Conservation (phyloP, 2,113 vertebrate species). For the zebrafish (Danio rerio) region DNA sequence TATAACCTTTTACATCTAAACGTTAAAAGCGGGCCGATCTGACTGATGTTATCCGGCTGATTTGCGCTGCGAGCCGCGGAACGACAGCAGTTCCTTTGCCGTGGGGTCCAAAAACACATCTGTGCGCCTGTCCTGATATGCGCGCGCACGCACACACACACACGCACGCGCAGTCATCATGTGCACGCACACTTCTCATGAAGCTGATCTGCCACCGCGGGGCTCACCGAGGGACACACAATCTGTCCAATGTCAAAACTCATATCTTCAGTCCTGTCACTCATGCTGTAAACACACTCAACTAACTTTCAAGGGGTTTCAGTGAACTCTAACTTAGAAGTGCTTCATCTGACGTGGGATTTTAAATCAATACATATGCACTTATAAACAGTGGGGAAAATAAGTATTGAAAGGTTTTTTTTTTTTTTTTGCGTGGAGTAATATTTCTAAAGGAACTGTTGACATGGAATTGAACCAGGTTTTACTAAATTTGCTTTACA, state of each 20-base stretch:
- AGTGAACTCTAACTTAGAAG: slow-evolving; percentile 59
- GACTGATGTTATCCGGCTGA: slow-evolving; percentile 65
- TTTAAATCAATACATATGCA: too few species aligned
- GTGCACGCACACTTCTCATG: slow-evolving; percentile 40
- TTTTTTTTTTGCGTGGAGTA: too few species aligned
- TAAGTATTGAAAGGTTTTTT: too few species aligned
- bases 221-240: slow-evolving; percentile 67
- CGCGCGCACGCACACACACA: slow-evolving; percentile 32
- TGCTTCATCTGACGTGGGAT: neutral
- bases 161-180: slow-evolving; percentile 4
- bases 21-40: slow-evolving; percentile 29
- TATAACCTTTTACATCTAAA: slow-evolving; percentile 52
- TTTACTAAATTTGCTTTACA: too few species aligned
- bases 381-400: too few species aligned
- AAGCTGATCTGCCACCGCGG: slow-evolving; percentile 68
- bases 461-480: too few species aligned
- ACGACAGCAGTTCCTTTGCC: slow-evolving; percentile 71
- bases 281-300: slow-evolving; percentile 59
- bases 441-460: too few species aligned
- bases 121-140: slow-evolving; percentile 52
- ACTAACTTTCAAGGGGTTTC: slow-evolving; percentile 68
- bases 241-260: slow-evolving; percentile 77
- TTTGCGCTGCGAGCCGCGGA: slow-evolving; percentile 70
- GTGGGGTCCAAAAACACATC: slow-evolving; percentile 64
- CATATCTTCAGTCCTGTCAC: slow-evolving; percentile 61